A percentile compares a stretch with the other conserved stretches of the same genome.
Conservation (phyloP, 2,113 vertebrate genomes). For the Dipodomys merriami region DNA sequence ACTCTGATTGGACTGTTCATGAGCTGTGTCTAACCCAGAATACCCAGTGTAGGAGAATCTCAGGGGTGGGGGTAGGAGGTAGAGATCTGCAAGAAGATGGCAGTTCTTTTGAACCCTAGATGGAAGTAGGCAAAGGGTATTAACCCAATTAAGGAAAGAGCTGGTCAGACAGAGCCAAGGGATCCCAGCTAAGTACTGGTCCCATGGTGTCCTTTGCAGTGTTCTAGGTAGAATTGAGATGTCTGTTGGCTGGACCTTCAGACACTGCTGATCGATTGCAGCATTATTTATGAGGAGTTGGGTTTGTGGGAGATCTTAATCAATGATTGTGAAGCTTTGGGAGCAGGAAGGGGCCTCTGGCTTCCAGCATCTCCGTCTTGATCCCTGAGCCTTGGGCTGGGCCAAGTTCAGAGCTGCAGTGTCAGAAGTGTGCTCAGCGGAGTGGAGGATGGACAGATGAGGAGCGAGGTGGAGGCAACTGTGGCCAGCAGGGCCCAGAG, state of each 20-base stretch:
- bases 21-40: not conserved
- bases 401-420: not conserved
- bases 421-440: not conserved
- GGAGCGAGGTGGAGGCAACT: not conserved
- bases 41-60: fast-evolving
- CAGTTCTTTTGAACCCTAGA: not conserved
- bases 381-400: not conserved
- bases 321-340: fast-evolving
- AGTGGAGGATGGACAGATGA: not conserved
- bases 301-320: fast-evolving
- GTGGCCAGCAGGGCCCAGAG: too few relatives aligned
- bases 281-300: fast-evolving
- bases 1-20: fast-evolving
- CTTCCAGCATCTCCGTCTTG: fast-evolving
- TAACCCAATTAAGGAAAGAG: not conserved
- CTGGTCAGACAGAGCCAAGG: too few relatives aligned
- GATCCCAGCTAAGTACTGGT: not conserved
- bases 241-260: too few relatives aligned
- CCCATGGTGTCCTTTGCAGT: fast-evolving
- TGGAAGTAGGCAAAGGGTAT: not conserved
- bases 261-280: fast-evolving
- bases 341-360: fast-evolving
- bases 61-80: not conserved
- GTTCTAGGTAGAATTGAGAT: not conserved
- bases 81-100: not conserved